Conservation (phyloP, 2,888 invertebrate species). For the Apodemia hepburni region DNA sequence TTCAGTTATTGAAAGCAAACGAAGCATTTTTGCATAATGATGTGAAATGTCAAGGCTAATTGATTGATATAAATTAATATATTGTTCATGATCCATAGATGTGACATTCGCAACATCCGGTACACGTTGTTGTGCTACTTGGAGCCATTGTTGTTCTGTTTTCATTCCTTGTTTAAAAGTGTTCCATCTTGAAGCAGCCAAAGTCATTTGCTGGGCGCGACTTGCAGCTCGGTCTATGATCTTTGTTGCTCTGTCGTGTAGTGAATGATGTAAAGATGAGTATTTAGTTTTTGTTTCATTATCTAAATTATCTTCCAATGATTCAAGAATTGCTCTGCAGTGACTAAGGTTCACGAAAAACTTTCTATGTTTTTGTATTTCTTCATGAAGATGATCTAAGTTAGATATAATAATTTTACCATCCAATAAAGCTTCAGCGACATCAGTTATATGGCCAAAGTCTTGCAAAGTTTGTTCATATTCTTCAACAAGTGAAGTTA, state of each 20-base stretch:
- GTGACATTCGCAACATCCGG: constrained; percentile 90
- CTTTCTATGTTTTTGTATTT: constrained; percentile 93
- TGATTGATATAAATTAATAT: constrained; percentile 90
- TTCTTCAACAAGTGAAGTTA: constrained; percentile 89
- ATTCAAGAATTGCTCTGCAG: constrained; percentile 92
- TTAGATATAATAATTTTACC: constrained; percentile 87
- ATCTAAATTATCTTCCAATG: constrained; percentile 91
- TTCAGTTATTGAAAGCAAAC: constrained; percentile 86
- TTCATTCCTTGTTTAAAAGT: constrained; percentile 89
- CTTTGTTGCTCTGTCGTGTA: constrained; percentile 87
- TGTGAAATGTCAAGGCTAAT: constrained; percentile 88
- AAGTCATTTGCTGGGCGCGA: constrained; percentile 90
- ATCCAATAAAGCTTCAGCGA: constrained; percentile 90
- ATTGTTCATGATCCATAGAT: constrained; percentile 91
- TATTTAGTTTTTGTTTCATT: constrained; percentile 87
- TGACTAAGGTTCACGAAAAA: constrained; percentile 94
- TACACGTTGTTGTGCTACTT: constrained; percentile 90
- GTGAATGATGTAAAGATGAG: constrained; percentile 85
- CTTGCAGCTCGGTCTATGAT: constrained; percentile 91
- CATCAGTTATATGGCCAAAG: constrained; percentile 90
- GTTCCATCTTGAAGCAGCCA: constrained; percentile 92
- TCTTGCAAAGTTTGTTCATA: constrained; percentile 94
- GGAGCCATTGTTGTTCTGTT: constrained; percentile 91
- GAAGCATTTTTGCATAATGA: constrained; percentile 88
- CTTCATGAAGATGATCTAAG: constrained; percentile 90